Evolutionary conservation across 2,888 invertebrate species (phyloP), one percentile per base, ranked within the genome.

Genomic region (Lumbricus terrestris): DNA sequence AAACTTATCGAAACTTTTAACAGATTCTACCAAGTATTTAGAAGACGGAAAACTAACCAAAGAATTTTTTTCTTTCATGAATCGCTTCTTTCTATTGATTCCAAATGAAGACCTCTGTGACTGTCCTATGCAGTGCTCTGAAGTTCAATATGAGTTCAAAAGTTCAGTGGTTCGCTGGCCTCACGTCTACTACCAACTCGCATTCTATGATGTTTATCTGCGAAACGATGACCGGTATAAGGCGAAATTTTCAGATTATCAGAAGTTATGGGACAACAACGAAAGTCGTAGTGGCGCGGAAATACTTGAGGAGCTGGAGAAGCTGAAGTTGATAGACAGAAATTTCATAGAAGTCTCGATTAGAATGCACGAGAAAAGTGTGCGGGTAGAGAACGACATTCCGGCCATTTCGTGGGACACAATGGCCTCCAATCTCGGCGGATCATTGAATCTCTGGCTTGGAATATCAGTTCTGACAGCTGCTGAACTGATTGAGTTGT

Each of bases 391-490:
- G 42, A 42, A 15, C 8, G 89, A 89, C 38, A 89, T 89, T 34
- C 89, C 89, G 23, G 47, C 42, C 16, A 47, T 89, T 5, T 47
- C 42, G 1, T 89, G 89, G 89, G 89, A 89, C n/a, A 40, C 89
- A 23, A 13, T 89, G 20, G 5, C 20, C 18, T 89, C 89, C n/a
- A 89, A 89, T 42, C 89, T 89, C 47, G 89, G 47, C 1, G 89
- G 89, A 42, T 47, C 89, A 2, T 47, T 89, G 42, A 89, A 89
- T 34, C 89, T 89, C 33, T 89, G 89, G 89, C 35, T 89, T n/a
- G 89, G 89, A 42, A 47, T 89, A 0, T 42, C 89, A 8, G 13
- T 89, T 33, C 16, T 89, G 33, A 42, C 47, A 13, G 54, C 18
- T 1, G 89, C 89, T 1, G 89, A 89, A 35, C 20, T 89, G 1